Evolutionary conservation across 2,797 vertebrate genomes (phyloP).

Genomic region (Channallabes apus): DNA sequence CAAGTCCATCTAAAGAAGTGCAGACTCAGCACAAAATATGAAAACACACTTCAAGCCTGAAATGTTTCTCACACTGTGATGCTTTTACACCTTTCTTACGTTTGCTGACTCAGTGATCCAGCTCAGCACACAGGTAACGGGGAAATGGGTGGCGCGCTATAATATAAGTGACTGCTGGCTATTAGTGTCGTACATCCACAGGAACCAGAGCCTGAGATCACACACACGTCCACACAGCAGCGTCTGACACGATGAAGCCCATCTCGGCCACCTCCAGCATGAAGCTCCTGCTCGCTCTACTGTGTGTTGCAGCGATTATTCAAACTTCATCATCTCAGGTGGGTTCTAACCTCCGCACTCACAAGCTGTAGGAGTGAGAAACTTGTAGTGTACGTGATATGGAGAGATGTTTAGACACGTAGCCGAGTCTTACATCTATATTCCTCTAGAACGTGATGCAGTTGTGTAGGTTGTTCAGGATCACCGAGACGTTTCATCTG

Average conservation of each 20-base stretch:
- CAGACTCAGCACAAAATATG: not conserved
- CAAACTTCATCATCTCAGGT: conserved; percentile 14
- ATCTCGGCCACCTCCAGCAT: not conserved
- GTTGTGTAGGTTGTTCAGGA: not conserved
- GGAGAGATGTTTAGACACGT: not conserved
- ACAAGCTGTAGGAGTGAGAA: not conserved
- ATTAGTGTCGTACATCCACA: not conserved
- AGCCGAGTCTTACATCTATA: not conserved
- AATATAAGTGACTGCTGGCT: not conserved
- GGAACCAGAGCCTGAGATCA: not conserved
- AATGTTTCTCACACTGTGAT: not conserved
- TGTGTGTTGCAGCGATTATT: not conserved
- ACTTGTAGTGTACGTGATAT: not conserved
- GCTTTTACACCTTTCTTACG: not conserved
- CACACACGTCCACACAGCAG: not conserved
- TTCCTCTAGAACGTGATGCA: not conserved
- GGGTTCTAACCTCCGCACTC: not conserved
- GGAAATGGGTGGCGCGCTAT: not conserved
- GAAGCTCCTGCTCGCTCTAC: not conserved
- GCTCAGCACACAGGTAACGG: conserved; percentile 8
- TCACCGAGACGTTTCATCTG: not conserved
- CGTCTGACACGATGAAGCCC: not conserved
- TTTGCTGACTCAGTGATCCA: not conserved
- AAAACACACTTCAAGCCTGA: not conserved
- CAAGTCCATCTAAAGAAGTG: not conserved